Percentiles rank a stretch among this genome's conserved stretches.
Conservation (phyloP, 2,797 vertebrate species). For the Schizopygopsis pylzovi region DNA sequence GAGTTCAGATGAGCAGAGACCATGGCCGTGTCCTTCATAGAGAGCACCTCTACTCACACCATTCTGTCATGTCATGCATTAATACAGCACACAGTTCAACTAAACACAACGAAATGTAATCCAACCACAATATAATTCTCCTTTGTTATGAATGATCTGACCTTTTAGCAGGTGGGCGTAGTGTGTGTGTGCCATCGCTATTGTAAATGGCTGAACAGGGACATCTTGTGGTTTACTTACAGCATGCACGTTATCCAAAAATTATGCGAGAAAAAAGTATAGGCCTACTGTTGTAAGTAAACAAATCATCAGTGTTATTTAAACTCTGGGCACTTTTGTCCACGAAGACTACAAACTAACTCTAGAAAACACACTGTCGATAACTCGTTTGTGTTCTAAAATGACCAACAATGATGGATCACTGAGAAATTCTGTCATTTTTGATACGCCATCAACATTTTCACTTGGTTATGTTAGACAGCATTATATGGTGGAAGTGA, state of each 20-base stretch:
- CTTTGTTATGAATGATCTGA: neutral
- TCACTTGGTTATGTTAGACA: neutral
- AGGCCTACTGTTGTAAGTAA: neutral
- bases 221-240: slow-evolving; percentile 43
- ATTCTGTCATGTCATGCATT: neutral
- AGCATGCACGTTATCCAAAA: neutral
- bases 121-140: neutral
- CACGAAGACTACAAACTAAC: neutral
- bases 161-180: neutral
- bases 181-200: neutral
- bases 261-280: neutral
- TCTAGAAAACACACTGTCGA: neutral
- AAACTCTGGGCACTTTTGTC: neutral
- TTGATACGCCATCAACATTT: neutral
- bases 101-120: neutral
- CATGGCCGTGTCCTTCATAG: neutral
- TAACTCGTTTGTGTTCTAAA: neutral
- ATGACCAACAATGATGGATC: neutral
- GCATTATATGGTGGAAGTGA: neutral
- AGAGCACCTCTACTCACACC: neutral
- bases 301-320: neutral
- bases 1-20: neutral
- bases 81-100: neutral
- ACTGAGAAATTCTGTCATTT: neutral
- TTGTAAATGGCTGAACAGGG: slow-evolving; percentile 23